These are phyloP conservation scores for Petroica traversi DNA, from an alignment of 2,113 vertebrate species.

Conservation along the genomic window DNA sequence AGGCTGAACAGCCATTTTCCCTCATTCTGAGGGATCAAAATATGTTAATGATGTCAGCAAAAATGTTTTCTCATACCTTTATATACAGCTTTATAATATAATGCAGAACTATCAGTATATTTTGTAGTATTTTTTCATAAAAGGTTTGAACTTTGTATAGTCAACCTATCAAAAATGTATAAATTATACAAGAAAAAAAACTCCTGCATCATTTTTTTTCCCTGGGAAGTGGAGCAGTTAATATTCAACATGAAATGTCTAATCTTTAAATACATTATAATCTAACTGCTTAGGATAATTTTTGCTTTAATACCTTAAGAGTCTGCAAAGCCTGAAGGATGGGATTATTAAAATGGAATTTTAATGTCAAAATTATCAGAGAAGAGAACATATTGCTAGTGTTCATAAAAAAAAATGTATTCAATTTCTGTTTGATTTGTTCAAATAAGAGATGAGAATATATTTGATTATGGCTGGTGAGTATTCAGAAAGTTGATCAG, in stretches of 20 bases:
- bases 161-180: slow-evolving; percentile 64
- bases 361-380: slow-evolving; percentile 98
- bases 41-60: slow-evolving; percentile 13
- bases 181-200: slow-evolving; percentile 67
- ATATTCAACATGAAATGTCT: slow-evolving; percentile 95
- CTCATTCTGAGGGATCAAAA: slow-evolving; percentile 20
- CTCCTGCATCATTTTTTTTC: slow-evolving; percentile 63
- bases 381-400: slow-evolving; percentile 89
- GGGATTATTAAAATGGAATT: slow-evolving; percentile 99
- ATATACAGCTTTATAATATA: slow-evolving; percentile 1
- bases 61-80: slow-evolving; percentile 29
- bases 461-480: slow-evolving; percentile 79
- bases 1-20: slow-evolving; percentile 9
- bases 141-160: slow-evolving; percentile 60
- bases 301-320: slow-evolving; percentile 99
- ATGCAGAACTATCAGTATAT: background rate
- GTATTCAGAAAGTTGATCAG: slow-evolving; percentile 78
- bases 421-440: slow-evolving; percentile 81
- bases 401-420: slow-evolving; percentile 82
- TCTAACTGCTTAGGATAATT: slow-evolving; percentile 98
- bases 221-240: slow-evolving; percentile 90
- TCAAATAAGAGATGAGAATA: slow-evolving; percentile 81
- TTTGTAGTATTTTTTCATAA: slow-evolving; percentile 37
- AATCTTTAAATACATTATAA: slow-evolving; percentile 96
- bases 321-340: slow-evolving; percentile 99